A percentile compares a stretch with the other conserved stretches of the same genome.
phyloP scores from a whole-genome alignment of 2,113 vertebrate species.

The Oostethus manadensis region DNA sequence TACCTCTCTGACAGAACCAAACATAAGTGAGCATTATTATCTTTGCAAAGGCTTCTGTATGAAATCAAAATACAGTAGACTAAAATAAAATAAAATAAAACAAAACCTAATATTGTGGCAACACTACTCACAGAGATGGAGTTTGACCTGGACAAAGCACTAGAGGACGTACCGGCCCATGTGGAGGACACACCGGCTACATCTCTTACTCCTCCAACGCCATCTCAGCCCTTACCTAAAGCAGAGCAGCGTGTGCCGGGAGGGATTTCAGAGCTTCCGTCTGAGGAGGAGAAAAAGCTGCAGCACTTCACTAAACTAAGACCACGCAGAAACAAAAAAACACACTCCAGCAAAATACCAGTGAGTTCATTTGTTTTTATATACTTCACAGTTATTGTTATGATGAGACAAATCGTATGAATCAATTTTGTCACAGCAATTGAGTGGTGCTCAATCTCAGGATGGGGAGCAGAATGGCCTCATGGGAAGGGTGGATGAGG shows the following conservation, averaged over 20 bases:
- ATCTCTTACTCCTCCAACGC: conserved; percentile 73
- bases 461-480: conserved; percentile 95
- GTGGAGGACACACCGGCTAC: conserved; percentile 80
- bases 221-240: conserved; percentile 48
- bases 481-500: conserved; percentile 93
- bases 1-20: too few relatives aligned
- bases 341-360: conserved; percentile 81
- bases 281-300: conserved; percentile 89
- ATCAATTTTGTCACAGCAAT: conserved; percentile 61
- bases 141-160: conserved; percentile 94
- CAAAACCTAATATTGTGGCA: neutral
- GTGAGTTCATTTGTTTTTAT: conserved; percentile 69
- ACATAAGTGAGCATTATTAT: neutral
- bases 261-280: conserved; percentile 83
- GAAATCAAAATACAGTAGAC: too few relatives aligned
- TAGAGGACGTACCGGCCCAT: conserved; percentile 88
- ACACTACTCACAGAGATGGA: conserved; percentile 83
- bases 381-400: neutral
- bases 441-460: conserved; percentile 71
- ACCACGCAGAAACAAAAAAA: conserved; percentile 90
- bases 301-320: conserved; percentile 94
- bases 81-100: too few relatives aligned
- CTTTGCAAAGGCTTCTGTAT: neutral
- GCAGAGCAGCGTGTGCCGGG: conserved; percentile 77
- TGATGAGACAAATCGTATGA: neutral